These are phyloP conservation scores for Brachionus rubens DNA, from an alignment of 1,140 invertebrate species.

Conservation along the genomic window DNA sequence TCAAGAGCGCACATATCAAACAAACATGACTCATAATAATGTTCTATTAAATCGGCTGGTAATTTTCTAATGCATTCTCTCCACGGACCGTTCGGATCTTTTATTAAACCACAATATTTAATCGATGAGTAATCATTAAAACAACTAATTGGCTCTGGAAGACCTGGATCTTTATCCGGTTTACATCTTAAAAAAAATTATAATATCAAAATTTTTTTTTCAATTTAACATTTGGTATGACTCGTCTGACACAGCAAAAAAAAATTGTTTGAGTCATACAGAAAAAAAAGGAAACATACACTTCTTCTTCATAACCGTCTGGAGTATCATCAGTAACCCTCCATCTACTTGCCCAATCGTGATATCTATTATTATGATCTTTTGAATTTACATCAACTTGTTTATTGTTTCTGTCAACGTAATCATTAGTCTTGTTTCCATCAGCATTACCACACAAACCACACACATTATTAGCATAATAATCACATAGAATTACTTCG, in stretches of 20 bases:
- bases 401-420: conserved; percentile 7
- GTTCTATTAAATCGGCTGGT: not conserved
- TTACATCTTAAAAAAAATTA: not conserved
- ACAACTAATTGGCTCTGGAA: not conserved
- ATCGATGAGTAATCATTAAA: not conserved
- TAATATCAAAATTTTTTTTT: not conserved
- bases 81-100: conserved; percentile 20
- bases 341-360: conserved; percentile 34
- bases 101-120: conserved; percentile 30
- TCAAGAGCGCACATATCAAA: conserved; percentile 35
- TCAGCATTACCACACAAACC: conserved; percentile 44
- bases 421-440: conserved; percentile 29
- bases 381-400: not conserved
- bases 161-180: not conserved
- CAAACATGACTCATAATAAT: not conserved
- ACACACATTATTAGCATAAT: conserved; percentile 22
- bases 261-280: no score
- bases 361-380: conserved; percentile 7
- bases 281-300: not conserved
- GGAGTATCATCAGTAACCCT: conserved; percentile 17
- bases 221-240: not conserved
- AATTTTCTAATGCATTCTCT: not conserved
- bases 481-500: not conserved
- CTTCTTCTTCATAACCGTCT: conserved; percentile 14
- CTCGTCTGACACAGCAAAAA: not conserved